phyloP scores from a whole-genome alignment of 2,113 vertebrate species.

The Bettongia penicillata region DNA sequence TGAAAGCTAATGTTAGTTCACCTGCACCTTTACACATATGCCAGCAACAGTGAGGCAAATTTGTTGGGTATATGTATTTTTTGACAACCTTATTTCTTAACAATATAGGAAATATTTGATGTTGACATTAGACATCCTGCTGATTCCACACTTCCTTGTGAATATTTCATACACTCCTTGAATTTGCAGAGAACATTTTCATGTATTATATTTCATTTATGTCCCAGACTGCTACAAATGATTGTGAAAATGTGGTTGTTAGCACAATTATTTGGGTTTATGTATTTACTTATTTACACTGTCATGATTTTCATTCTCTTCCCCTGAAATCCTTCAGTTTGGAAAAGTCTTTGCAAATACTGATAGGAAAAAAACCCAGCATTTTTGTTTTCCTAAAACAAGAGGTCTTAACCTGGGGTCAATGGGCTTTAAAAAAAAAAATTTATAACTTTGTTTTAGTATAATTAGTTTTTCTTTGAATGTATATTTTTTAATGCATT shows the following conservation, averaged over 20 bases:
- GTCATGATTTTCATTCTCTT: not conserved
- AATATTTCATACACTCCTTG: not conserved
- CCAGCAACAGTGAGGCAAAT: no score
- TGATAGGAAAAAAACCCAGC: not conserved
- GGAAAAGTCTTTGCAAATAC: not conserved
- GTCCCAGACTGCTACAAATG: not conserved
- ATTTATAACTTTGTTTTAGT: not conserved
- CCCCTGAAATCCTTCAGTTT: not conserved
- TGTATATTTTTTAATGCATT: not conserved
- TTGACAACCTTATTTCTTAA: not conserved
- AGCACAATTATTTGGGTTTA: not conserved
- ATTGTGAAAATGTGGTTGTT: not conserved
- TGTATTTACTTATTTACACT: not conserved
- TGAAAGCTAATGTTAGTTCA: no score
- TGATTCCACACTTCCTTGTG: not conserved
- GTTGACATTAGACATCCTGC: not conserved
- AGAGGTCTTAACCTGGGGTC: not conserved
- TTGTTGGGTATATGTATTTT: no score
- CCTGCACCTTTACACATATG: no score
- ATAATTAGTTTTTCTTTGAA: not conserved
- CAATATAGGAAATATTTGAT: not conserved
- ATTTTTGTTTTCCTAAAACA: not conserved
- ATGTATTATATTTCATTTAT: not conserved
- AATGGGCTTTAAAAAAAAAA: not conserved
- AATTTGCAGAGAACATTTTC: not conserved